phyloP scores from a whole-genome alignment of 1,140 invertebrate genomes.

The Drosophila subobscura region DNA sequence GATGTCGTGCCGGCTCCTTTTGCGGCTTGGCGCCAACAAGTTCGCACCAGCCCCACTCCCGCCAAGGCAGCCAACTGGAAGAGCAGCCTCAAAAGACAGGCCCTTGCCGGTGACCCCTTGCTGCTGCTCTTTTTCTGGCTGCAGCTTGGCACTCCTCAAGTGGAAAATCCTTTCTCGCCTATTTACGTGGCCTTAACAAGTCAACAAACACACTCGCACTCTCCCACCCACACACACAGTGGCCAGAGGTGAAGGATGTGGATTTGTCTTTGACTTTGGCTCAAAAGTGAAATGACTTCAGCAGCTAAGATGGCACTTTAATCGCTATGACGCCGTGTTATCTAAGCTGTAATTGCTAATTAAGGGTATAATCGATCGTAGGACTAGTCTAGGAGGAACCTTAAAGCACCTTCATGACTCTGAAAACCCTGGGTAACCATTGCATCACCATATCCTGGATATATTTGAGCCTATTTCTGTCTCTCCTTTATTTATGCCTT shows the following conservation, averaged over 20 bases:
- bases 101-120: background rate
- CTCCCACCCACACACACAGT: background rate
- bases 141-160: slow-evolving; percentile 72
- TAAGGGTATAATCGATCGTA: too few species aligned
- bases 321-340: background rate
- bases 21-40: slow-evolving; percentile 71
- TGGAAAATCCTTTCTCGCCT: slow-evolving; percentile 79
- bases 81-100: slow-evolving; percentile 46
- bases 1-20: slow-evolving; percentile 65
- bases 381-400: too few species aligned
- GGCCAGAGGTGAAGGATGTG: background rate
- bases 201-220: slow-evolving; percentile 59
- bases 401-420: too few species aligned
- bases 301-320: slow-evolving; percentile 8
- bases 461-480: background rate
- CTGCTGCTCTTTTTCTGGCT: slow-evolving; percentile 29
- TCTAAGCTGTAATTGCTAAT: too few species aligned
- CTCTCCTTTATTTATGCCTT: background rate
- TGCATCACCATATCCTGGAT: too few species aligned
- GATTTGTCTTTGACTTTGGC: slow-evolving; percentile 38
- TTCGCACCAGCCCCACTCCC: slow-evolving; percentile 35
- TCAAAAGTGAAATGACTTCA: slow-evolving; percentile 16
- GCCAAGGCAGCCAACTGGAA: slow-evolving; percentile 67
- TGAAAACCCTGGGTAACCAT: too few species aligned
- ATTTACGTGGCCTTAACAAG: slow-evolving; percentile 79